Conservation (phyloP, 2,888 invertebrate genomes). For the Orgyia antiqua region DNA sequence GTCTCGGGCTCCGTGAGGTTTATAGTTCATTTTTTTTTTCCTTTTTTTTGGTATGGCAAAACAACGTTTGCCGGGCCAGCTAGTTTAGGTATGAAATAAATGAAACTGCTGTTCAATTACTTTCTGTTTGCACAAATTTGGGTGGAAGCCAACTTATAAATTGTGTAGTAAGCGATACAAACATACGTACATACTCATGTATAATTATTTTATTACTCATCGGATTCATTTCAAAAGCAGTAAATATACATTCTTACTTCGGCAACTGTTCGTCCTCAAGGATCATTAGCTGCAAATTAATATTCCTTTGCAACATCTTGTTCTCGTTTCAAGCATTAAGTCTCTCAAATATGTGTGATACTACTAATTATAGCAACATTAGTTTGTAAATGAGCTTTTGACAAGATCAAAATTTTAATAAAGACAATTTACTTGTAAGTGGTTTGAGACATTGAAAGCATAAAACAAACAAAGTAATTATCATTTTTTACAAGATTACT, state of each 20-base stretch:
- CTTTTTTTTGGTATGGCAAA: too few species aligned
- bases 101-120: too few species aligned
- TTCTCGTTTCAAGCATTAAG: constrained; percentile 10
- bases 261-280: neutral
- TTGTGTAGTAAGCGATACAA: constrained; percentile 7
- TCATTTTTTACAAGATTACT: too few species aligned
- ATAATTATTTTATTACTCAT: constrained; percentile 13
- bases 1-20: too few species aligned
- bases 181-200: constrained; percentile 4
- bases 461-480: too few species aligned
- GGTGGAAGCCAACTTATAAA: constrained; percentile 10
- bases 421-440: too few species aligned
- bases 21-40: too few species aligned
- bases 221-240: constrained; percentile 7
- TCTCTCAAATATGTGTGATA: constrained; percentile 11
- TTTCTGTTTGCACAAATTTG: constrained; percentile 13
- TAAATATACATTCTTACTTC: constrained; percentile 1
- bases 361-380: constrained; percentile 16
- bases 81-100: too few species aligned
- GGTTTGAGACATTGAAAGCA: too few species aligned
- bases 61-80: too few species aligned
- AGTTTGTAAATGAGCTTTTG: constrained; percentile 19
- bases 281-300: neutral
- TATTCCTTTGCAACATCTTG: constrained; percentile 4
- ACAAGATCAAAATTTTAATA: constrained; percentile 36